Conservation (phyloP, 2,888 invertebrate genomes). For the Lasioglossum figueresi region DNA sequence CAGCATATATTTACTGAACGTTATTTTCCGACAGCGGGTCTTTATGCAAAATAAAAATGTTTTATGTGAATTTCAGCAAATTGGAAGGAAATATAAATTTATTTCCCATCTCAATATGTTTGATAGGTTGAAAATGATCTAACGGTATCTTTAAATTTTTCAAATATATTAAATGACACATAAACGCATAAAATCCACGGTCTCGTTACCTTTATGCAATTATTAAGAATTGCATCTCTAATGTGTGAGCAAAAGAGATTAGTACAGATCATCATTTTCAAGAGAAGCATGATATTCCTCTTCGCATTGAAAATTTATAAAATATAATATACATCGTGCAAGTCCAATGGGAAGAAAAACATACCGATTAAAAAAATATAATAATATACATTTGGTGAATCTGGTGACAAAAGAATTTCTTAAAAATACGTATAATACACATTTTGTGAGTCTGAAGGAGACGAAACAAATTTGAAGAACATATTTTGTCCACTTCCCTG, state of each 20-base stretch:
- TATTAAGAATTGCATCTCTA: neutral
- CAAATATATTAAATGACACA: too few species aligned
- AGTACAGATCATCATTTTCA: neutral
- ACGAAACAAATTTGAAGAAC: neutral
- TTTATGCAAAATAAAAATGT: too few species aligned
- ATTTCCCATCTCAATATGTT: too few species aligned
- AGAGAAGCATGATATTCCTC: neutral
- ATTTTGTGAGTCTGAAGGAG: neutral
- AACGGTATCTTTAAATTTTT: too few species aligned
- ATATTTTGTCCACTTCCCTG: neutral
- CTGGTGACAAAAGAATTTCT: neutral
- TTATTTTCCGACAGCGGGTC: too few species aligned
- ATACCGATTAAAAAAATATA: neutral
- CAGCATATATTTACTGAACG: neutral
- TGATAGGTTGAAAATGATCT: too few species aligned
- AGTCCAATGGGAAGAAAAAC: neutral
- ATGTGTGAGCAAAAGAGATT: neutral
- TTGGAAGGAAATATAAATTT: too few species aligned
- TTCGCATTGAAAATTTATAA: neutral
- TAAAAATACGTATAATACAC: neutral
- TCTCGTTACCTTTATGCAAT: neutral
- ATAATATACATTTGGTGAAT: neutral
- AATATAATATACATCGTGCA: neutral
- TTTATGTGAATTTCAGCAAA: too few species aligned
- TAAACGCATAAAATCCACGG: too few species aligned